A percentile compares a stretch with the other conserved stretches of the same genome.
Evolutionary conservation across 2,797 vertebrate species (phyloP).

Genomic region (Mallotus villosus): DNA sequence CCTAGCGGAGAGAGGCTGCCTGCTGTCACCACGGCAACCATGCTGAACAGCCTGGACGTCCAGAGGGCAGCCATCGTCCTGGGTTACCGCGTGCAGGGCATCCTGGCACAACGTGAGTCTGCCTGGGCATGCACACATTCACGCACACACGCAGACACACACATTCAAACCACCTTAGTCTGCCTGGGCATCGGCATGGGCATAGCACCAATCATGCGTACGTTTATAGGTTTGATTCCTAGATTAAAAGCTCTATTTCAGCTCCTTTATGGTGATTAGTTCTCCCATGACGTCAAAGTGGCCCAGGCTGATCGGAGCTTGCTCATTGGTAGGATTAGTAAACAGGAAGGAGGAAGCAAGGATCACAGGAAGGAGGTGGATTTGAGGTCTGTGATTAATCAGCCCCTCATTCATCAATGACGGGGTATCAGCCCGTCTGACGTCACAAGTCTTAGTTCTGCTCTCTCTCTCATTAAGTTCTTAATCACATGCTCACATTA

Average conservation of each 20-base stretch:
- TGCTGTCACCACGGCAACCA: conserved; percentile 79
- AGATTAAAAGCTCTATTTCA: background rate
- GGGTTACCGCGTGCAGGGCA: conserved; percentile 93
- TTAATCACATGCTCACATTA: no score
- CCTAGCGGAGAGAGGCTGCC: conserved; percentile 84
- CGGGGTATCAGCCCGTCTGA: background rate
- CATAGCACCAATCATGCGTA: background rate
- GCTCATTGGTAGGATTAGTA: background rate
- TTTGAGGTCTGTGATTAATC: background rate
- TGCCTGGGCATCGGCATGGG: no score
- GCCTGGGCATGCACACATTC: background rate
- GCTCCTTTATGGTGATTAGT: background rate
- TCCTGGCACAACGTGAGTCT: conserved; percentile 91
- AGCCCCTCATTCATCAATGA: background rate
- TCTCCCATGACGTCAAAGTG: background rate
- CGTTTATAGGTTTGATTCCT: background rate
- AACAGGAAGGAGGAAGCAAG: background rate
- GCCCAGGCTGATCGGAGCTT: background rate
- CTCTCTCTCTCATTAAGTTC: no score
- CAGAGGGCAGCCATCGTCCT: conserved; percentile 94
- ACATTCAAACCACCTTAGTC: background rate
- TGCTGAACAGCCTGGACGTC: conserved; percentile 90
- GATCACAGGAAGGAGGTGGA: background rate
- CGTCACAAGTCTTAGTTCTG: background rate
- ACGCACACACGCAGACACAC: background rate